Evolutionary conservation across 2,113 vertebrate genomes (phyloP).

Genomic region (Grallaria varia): DNA sequence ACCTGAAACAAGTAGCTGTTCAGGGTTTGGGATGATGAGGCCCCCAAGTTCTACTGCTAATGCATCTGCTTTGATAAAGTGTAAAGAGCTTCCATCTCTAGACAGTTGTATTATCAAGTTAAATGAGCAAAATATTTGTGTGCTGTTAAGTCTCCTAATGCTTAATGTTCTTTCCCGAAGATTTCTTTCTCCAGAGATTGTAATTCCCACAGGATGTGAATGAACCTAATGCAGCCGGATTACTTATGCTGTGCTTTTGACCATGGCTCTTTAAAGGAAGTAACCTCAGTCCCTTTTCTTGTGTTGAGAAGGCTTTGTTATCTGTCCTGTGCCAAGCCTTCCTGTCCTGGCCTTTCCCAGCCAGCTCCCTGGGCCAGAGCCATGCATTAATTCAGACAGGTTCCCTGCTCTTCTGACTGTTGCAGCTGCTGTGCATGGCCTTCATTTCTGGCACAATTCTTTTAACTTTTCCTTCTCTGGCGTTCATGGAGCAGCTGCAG

Average conservation of each 20-base stretch:
- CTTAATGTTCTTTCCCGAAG: background rate
- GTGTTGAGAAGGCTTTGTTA: background rate
- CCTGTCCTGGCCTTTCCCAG: background rate
- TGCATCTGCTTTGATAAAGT: background rate
- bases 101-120: background rate
- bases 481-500: constrained; percentile 5
- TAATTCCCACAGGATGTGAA: background rate
- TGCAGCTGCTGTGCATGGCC: background rate
- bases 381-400: background rate
- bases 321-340: background rate
- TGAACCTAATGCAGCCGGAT: background rate
- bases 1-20: background rate
- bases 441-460: background rate
- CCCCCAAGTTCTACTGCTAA: background rate
- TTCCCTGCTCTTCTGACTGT: background rate
- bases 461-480: background rate
- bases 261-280: background rate
- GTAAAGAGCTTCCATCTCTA: background rate
- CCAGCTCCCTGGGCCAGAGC: background rate
- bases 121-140: background rate
- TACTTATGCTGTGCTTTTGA: background rate
- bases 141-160: background rate
- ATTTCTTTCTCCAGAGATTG: background rate
- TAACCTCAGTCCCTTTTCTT: background rate
- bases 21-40: background rate